Base-by-base conservation (phyloP, 2,797 vertebrate genomes). In the Myripristis jacobus region DNA sequence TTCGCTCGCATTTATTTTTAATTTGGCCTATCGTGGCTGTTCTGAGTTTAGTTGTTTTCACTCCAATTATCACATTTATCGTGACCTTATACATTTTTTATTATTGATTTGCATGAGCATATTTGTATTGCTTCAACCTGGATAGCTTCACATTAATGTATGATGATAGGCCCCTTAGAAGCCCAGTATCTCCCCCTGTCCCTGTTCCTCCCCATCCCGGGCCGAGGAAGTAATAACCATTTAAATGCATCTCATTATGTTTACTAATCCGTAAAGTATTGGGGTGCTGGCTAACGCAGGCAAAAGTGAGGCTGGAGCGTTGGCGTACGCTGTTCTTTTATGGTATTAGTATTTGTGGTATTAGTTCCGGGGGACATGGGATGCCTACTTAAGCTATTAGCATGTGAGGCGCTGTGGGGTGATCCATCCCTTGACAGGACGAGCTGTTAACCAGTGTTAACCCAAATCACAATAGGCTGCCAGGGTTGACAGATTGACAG, bases 171-270 rank as follows among this genome's bases (percentile, higher is more conserved):
- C n/a, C 82, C 82, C 82, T 85, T 72, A 88, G 67, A 67, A 47
- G 44, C 72, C 72, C 78, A 24, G 48, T 69, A 55, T 85, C n/a
- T 77, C 57, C 62, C 63, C 65, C 56, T 9, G 44, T 71, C 57
- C 63, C 48, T 34, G 71, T 58, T 80, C 66, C 31, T 53, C 50
- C 22, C 79, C 61, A 47, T 77, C 69, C 64, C 47, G 73, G 73
- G 72, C 64, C 71, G 13, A 47, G 47, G 78, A 79, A 85, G 86
- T 93, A 93, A 94, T 92, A 92, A 92, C 86, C 88, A 92, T 92
- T 92, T 92, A 92, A 94, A 93, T 88, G 93, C 89, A 90, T 93
- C 92, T 93, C 88, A 93, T 94, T 94, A 93, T 89, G 88, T 91
- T 81, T 81, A 87, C 88, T 94, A 94, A 94, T 95, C 92, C 92